Base-by-base conservation (phyloP, 2,888 invertebrate species). In the Amaurobius ferox region DNA sequence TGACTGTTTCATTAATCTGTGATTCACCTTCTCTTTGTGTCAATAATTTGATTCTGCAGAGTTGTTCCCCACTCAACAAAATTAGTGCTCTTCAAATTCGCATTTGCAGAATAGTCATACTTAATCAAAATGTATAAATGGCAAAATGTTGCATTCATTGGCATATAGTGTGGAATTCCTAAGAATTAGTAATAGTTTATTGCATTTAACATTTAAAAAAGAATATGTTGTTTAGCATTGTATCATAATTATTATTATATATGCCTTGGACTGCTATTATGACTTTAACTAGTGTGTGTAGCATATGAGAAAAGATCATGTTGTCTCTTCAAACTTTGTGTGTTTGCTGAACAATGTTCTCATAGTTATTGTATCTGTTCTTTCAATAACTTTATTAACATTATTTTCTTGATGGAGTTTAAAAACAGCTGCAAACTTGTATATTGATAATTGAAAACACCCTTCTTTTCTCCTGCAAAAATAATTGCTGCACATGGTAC, bases 401-500 rank as follows among this genome's bases (percentile, higher is more conserved):
- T n/a, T 9, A 35, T 7, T 9, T 7, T 35, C 5, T 35, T 35
- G 35, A 35, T 35, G 9, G 35, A 35, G 35, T 35, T 35, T 35
- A 55, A 44, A 13, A 44, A 44, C 9, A 16, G 16, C 44, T 44
- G 16, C 44, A 44, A 44, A 44, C 1, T 44, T 44, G 44, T 44
- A 44, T 44, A 44, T 44, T 16, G 16, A 13, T 44, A 44, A n/a
- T 13, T 44, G 2, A 44, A 16, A 11, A 44, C 16, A 2, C 28
- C 35, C 39, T 55, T 16, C 40, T 68, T 61, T 44, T 48, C 55
- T 23, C 55, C 30, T 7, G 29, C 19, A 68, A 67, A n/a, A 70
- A 68, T 62, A 62, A 68, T 81, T 74, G 81, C 76, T 81, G 67
- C 83, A 77, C 83, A 85, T 85, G 83, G 70, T 85, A 85, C 83